phyloP scores from a whole-genome alignment of 2,797 vertebrate species.

The Dicrostonyx torquatus region DNA sequence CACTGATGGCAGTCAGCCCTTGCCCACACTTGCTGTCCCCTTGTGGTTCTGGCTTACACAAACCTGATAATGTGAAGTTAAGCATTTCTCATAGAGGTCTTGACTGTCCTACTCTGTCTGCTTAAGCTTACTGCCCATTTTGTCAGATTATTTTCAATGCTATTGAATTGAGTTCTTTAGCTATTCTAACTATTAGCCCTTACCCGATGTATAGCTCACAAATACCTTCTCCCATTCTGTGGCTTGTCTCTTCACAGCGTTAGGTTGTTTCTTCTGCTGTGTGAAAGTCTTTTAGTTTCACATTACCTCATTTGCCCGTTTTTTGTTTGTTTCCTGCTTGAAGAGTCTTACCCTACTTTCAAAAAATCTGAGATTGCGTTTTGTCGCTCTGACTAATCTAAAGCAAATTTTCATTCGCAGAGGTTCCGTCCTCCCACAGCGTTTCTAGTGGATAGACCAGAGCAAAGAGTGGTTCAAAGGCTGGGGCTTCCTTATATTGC shows the following conservation, averaged over 20 bases:
- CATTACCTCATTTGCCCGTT: too few relatives aligned
- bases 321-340: background rate
- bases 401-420: background rate
- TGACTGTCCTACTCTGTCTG: background rate
- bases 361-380: conserved; percentile 7
- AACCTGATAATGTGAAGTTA: background rate
- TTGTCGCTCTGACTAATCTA: background rate
- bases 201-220: background rate
- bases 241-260: background rate
- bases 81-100: background rate
- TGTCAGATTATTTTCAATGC: background rate
- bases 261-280: background rate
- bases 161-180: background rate
- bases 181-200: background rate
- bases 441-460: background rate
- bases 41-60: background rate
- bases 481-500: background rate
- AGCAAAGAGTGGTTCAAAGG: background rate
- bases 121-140: background rate
- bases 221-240: background rate
- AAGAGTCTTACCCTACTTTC: background rate
- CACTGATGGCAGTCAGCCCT: background rate
- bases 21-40: background rate
- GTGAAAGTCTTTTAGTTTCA: background rate
- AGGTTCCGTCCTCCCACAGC: background rate